phyloP scores from a whole-genome alignment of 2,113 vertebrate species.

The Aegithalos caudatus region DNA sequence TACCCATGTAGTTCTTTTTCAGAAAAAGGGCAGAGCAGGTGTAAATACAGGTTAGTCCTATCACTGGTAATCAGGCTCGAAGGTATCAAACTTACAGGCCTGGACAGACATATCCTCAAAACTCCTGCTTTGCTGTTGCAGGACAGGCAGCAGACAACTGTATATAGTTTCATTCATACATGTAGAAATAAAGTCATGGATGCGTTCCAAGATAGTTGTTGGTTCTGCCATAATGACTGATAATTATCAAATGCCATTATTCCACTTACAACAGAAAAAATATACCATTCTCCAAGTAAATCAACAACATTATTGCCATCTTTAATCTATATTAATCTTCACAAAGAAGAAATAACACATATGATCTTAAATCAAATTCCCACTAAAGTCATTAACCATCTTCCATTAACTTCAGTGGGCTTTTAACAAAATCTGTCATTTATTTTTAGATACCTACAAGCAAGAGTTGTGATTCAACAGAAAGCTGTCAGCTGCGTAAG shows the following conservation, averaged over 20 bases:
- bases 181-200: background rate
- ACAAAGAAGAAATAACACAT: background rate
- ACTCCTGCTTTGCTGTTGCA: background rate
- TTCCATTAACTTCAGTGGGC: background rate
- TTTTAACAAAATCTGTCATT: background rate
- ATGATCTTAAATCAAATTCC: background rate
- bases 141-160: background rate
- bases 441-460: constrained; percentile 31
- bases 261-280: background rate
- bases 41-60: background rate
- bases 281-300: background rate
- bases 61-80: background rate
- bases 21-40: background rate
- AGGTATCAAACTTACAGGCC: background rate
- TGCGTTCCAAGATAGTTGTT: background rate
- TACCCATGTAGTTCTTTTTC: background rate
- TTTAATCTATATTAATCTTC: background rate
- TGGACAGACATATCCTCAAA: background rate
- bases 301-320: background rate
- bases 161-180: background rate
- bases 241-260: background rate
- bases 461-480: background rate
- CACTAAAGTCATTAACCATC: background rate
- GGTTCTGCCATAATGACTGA: background rate
- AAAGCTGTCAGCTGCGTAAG: background rate